Conservation (phyloP, 2,888 invertebrate genomes). For the Pelosia muscerda region DNA sequence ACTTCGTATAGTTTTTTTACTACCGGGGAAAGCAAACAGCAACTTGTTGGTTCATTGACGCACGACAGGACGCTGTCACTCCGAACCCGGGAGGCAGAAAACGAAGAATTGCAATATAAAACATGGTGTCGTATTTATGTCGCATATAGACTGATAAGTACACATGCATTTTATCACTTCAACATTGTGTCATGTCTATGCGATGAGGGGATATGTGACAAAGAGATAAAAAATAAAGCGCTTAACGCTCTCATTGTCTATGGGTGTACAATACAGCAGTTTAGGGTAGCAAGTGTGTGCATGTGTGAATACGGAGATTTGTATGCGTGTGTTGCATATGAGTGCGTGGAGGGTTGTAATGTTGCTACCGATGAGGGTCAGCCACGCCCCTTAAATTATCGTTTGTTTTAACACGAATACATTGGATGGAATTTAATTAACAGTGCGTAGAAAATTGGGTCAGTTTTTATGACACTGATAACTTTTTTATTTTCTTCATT, state of each 20-base stretch:
- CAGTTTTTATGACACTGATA: not conserved
- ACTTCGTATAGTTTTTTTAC: conserved; percentile 32
- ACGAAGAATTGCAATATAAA: conserved; percentile 46
- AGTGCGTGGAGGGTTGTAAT: conserved; percentile 66
- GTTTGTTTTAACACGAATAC: conserved; percentile 68
- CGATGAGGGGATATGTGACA: conserved; percentile 66
- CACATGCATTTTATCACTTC: conserved; percentile 43
- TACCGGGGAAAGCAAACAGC: conserved; percentile 20
- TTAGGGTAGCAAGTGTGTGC: conserved; percentile 68
- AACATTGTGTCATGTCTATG: conserved; percentile 58
- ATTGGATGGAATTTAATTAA: conserved; percentile 44
- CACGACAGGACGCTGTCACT: conserved; percentile 44
- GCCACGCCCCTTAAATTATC: conserved; percentile 79
- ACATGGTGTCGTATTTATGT: conserved; percentile 28
- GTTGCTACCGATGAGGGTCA: conserved; percentile 69
- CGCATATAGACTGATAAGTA: conserved; percentile 28
- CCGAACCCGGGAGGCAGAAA: conserved; percentile 33
- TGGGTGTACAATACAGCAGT: conserved; percentile 59
- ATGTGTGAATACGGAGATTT: conserved; percentile 52
- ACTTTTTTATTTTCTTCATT: not conserved
- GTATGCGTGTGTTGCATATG: conserved; percentile 40
- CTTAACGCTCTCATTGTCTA: conserved; percentile 79
- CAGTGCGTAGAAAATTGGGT: not conserved
- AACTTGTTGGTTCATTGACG: conserved; percentile 38
- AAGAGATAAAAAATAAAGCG: conserved; percentile 82